Evolutionary conservation across 2,888 invertebrate genomes (phyloP).

Genomic region (Zonitis immaculata): DNA sequence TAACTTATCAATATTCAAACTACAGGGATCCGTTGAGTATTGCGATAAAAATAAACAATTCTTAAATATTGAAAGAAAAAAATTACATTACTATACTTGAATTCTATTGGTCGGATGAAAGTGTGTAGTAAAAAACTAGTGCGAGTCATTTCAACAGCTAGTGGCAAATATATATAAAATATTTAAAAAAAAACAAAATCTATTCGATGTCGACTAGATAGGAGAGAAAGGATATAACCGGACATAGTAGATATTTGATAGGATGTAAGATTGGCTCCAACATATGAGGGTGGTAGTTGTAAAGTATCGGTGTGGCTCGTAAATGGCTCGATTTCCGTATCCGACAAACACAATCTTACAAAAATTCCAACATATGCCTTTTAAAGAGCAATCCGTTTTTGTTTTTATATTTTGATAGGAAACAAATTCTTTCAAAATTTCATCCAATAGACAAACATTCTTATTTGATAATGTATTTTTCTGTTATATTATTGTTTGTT

Average conservation of each 20-base stretch:
- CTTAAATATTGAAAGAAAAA: no score
- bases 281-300: slow-evolving; percentile 19
- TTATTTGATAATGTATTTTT: no score
- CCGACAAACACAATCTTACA: not conserved
- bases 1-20: not conserved
- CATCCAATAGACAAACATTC: not conserved
- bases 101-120: slow-evolving; percentile 12
- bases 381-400: no score
- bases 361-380: no score
- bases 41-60: no score
- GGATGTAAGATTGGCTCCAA: slow-evolving; percentile 22
- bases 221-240: slow-evolving; percentile 11
- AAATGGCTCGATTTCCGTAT: slow-evolving; percentile 22
- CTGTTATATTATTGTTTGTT: not conserved
- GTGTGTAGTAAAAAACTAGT: slow-evolving; percentile 13
- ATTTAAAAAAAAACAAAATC: not conserved
- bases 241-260: slow-evolving; percentile 20
- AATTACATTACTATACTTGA: no score
- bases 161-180: not conserved
- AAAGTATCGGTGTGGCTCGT: slow-evolving; percentile 18
- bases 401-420: no score
- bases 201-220: slow-evolving; percentile 4
- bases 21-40: no score
- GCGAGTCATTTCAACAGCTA: not conserved
- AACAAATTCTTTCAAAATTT: no score